phyloP scores from a whole-genome alignment of 2,888 invertebrate species.

The Dasypolia templi region DNA sequence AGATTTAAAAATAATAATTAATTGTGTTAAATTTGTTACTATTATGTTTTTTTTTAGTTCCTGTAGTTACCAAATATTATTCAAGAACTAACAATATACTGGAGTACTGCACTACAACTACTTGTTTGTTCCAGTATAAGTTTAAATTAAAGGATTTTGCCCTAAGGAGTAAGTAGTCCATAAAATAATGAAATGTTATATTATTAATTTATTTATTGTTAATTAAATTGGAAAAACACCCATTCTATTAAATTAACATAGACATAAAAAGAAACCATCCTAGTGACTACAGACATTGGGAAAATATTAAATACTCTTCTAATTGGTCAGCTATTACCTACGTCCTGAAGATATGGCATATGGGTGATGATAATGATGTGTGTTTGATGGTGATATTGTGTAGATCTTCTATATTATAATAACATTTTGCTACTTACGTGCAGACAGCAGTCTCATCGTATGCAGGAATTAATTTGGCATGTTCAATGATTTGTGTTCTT shows the following conservation, averaged over 20 bases:
- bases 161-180: not conserved
- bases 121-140: not conserved
- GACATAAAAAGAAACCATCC: not conserved
- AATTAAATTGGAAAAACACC: not conserved
- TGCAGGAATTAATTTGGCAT: slow-evolving; percentile 83
- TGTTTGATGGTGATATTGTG: not conserved
- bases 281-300: too few species aligned
- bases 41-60: not conserved
- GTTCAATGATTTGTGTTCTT: slow-evolving; percentile 79
- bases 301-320: not conserved
- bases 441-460: slow-evolving; percentile 74
- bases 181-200: not conserved
- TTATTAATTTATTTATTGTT: not conserved
- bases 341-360: not conserved
- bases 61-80: not conserved
- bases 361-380: not conserved
- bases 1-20: slow-evolving; percentile 25
- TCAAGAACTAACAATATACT: not conserved
- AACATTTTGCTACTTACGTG: slow-evolving; percentile 30
- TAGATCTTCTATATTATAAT: not conserved
- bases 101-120: too few species aligned
- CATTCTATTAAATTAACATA: not conserved
- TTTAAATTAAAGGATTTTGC: not conserved
- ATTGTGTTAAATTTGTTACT: not conserved
- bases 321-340: not conserved